Conservation (phyloP, 2,113 vertebrate genomes). For the Motacilla tschutschensis region DNA sequence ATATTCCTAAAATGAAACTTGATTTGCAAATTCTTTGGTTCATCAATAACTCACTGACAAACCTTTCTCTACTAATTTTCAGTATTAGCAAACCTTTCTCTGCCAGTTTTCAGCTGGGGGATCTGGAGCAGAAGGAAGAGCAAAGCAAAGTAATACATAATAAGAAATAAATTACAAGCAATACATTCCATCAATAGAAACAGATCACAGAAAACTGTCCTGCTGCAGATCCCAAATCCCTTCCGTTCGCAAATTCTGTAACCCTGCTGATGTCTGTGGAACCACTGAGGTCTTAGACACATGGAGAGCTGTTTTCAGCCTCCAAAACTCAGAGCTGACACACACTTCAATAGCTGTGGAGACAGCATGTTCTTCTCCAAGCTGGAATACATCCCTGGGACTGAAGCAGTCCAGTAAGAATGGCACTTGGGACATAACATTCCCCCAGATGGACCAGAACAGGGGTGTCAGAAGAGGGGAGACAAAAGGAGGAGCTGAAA, state of each 20-base stretch:
- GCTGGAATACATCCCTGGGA: neutral
- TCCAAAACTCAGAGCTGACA: neutral
- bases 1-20: neutral
- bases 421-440: neutral
- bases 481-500: neutral
- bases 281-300: neutral
- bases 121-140: neutral
- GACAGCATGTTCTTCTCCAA: neutral
- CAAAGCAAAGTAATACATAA: neutral
- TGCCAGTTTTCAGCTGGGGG: neutral
- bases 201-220: neutral
- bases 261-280: neutral
- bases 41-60: neutral
- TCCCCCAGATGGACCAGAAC: neutral
- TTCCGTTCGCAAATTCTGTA: neutral
- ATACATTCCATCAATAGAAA: neutral
- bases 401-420: neutral
- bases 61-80: neutral
- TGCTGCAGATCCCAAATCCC: neutral
- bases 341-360: neutral
- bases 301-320: neutral
- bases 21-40: neutral
- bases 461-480: neutral
- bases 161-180: neutral
- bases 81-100: neutral